Evolutionary conservation across 2,888 invertebrate genomes (phyloP), one percentile per base, ranked within the genome.

Genomic region (Tipula vernalis): DNA sequence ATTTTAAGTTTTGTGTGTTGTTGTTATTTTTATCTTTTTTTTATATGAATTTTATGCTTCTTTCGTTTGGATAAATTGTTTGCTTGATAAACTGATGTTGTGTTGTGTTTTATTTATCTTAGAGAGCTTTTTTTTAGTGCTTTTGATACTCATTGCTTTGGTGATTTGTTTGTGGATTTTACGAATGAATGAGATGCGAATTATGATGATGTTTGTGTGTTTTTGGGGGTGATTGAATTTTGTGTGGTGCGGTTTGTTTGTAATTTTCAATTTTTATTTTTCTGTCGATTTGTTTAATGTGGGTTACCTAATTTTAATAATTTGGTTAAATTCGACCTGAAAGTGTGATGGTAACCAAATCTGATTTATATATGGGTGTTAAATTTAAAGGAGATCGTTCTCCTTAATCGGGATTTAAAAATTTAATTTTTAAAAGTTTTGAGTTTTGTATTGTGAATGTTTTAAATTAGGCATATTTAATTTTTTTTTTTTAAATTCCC

Each of bases 21-120:
- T 51, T 51, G 71, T 71, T 71, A 28, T 71, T 71, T 71, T 71
- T 71, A 71, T 71, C 71, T 71, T 71, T 71, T 71, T 71, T 71
- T 28, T 28, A 28, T 71, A 71, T 71, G 71, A 28, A 71, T 71
- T 71, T 71, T 71, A 71, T 71, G 71, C 71, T 71, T 71, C 28
- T 71, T 71, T 71, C 71, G 71, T 71, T 71, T 71, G 71, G 71
- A 71, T 71, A 71, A 71, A 71, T 71, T 71, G 71, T 71, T 71
- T 71, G 71, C 71, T 71, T 71, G 71, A 71, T 71, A 71, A 71
- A 71, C 71, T 71, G 71, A 71, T 28, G 71, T 71, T 71, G 71
- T 71, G 71, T 57, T 18, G 57, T 57, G 18, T 71, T 71, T 71
- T 71, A 28, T 71, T 71, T 71, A 71, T 71, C 71, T 71, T 71